Conservation (phyloP, 2,888 invertebrate genomes). For the Brachylomia viminalis region DNA sequence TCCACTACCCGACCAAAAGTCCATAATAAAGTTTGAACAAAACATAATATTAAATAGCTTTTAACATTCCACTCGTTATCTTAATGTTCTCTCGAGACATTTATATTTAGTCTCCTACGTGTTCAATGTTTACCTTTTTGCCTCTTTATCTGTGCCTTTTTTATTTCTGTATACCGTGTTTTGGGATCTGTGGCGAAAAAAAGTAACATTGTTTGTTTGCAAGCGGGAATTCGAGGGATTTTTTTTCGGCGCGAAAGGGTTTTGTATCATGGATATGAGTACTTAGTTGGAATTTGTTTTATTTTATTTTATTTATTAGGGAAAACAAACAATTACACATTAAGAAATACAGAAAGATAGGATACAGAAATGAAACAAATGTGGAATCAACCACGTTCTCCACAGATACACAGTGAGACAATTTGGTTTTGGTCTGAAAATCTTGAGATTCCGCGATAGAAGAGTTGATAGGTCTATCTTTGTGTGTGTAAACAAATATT, state of each 20-base stretch:
- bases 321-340: too few species aligned
- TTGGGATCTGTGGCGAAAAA: conserved; percentile 74
- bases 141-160: conserved; percentile 82
- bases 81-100: conserved; percentile 87
- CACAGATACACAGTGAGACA: too few species aligned
- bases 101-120: conserved; percentile 90
- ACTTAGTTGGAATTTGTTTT: too few species aligned
- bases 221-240: conserved; percentile 27
- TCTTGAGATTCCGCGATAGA: conserved; percentile 8
- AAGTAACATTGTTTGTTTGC: conserved; percentile 57
- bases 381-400: too few species aligned
- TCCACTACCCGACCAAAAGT: conserved; percentile 56
- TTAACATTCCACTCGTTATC: conserved; percentile 89
- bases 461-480: not conserved
- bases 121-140: conserved; percentile 89
- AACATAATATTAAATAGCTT: conserved; percentile 91
- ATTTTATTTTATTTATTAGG: too few species aligned
- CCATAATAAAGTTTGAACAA: conserved; percentile 89
- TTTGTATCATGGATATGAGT: conserved; percentile 2
- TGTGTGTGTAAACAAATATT: not conserved
- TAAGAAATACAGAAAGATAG: too few species aligned
- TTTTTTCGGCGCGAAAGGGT: conserved; percentile 17
- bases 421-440: conserved; percentile 1
- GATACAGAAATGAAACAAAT: too few species aligned
- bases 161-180: conserved; percentile 70